Evolutionary conservation across 2,113 vertebrate genomes (phyloP).

Genomic region (Lasiurus cinereus): DNA sequence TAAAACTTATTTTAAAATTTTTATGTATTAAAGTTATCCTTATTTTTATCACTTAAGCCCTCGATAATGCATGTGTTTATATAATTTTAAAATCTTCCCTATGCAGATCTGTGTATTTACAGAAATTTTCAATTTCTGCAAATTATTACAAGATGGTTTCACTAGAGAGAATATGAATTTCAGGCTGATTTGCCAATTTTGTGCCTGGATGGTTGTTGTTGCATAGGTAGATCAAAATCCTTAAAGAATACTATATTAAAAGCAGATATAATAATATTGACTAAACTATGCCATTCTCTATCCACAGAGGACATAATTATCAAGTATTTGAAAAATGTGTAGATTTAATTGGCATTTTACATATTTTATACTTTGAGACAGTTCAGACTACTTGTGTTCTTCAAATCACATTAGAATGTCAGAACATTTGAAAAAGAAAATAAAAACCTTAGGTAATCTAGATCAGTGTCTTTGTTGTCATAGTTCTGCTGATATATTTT

Average conservation of each 20-base stretch:
- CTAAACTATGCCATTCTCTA: not conserved
- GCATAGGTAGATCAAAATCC: not conserved
- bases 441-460: not conserved
- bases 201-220: not conserved
- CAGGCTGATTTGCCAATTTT: constrained; percentile 44
- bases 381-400: not conserved
- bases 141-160: constrained; percentile 43
- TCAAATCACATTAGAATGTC: not conserved
- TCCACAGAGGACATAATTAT: not conserved
- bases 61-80: not conserved
- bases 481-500: not conserved
- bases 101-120: not conserved
- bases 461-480: not conserved
- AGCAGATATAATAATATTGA: not conserved
- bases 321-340: not conserved
- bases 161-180: constrained; percentile 44
- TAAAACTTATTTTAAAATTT: constrained; percentile 9
- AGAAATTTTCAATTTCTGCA: not conserved
- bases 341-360: not conserved
- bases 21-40: not conserved
- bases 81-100: not conserved
- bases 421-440: not conserved
- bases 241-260: constrained; percentile 3
- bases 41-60: not conserved
- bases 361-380: not conserved